A percentile compares a stretch with the other conserved stretches of the same genome.
These are phyloP conservation scores for Philhelius pedissequus DNA, from an alignment of 2,888 invertebrate genomes.

Conservation along the genomic window DNA sequence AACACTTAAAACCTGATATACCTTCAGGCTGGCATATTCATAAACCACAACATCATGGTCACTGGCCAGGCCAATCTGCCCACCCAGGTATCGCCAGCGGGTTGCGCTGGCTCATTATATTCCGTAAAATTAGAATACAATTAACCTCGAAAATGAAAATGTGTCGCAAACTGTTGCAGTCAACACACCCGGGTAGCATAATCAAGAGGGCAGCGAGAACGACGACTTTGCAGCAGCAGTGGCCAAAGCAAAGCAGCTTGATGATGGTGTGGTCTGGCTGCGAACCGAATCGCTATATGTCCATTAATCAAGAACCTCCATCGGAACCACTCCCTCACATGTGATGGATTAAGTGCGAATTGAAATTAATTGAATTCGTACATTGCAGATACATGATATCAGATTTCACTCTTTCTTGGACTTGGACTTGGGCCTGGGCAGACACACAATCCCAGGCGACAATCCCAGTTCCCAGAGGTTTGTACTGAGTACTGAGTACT, in stretches of 20 bases:
- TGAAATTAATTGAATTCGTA: conserved; percentile 68
- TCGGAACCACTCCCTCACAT: conserved; percentile 65
- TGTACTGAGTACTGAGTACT: background rate
- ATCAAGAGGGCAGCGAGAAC: background rate
- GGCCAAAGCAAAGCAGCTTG: conserved; percentile 6
- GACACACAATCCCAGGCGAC: conserved; percentile 37
- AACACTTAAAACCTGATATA: conserved; percentile 43
- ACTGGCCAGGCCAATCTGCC: conserved; percentile 18
- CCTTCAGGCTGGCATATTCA: conserved; percentile 14
- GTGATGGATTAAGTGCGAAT: conserved; percentile 69
- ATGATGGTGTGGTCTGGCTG: conserved; percentile 8
- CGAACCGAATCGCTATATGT: conserved; percentile 29
- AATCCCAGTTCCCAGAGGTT: conserved; percentile 23
- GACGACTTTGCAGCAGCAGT: background rate
- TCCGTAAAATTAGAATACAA: conserved; percentile 62
- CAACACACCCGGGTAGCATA: background rate
- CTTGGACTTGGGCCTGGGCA: background rate
- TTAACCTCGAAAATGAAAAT: conserved; percentile 56
- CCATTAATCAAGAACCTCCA: conserved; percentile 65
- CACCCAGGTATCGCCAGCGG: conserved; percentile 46
- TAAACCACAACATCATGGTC: background rate
- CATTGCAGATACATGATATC: conserved; percentile 67
- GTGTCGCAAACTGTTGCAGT: conserved; percentile 52
- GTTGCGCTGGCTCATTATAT: conserved; percentile 27
- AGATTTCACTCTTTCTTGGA: conserved; percentile 51